phyloP scores from a whole-genome alignment of 2,797 vertebrate species.

The Galagoides demidoff region DNA sequence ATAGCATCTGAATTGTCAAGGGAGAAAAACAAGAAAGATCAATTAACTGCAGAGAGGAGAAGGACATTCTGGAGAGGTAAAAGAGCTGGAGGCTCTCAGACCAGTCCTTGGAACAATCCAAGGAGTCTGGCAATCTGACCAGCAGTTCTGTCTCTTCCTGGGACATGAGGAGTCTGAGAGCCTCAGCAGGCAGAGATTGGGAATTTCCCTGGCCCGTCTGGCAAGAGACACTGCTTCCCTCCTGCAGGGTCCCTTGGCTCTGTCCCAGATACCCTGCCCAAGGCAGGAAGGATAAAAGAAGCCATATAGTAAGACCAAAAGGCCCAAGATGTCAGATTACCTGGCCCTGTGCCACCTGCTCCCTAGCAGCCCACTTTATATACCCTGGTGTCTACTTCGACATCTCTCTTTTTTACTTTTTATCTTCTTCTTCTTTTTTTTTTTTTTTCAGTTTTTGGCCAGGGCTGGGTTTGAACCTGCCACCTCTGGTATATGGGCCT shows the following conservation, averaged over 20 bases:
- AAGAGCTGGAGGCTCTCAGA: neutral
- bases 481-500: too few species aligned
- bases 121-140: conserved; percentile 5
- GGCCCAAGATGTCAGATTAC: neutral
- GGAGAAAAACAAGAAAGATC: conserved; percentile 77
- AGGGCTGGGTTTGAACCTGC: too few species aligned
- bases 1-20: conserved; percentile 73
- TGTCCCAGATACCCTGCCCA: neutral
- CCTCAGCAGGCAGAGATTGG: neutral
- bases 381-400: neutral
- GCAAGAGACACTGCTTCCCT: neutral
- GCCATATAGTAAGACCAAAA: neutral
- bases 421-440: neutral
- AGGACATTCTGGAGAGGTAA: conserved; percentile 26
- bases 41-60: conserved; percentile 73
- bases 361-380: neutral
- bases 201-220: neutral
- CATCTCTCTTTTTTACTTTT: neutral
- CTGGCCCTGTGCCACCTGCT: neutral
- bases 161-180: neutral
- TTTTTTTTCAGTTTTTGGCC: too few species aligned
- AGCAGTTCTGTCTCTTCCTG: neutral
- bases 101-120: rapidly evolving
- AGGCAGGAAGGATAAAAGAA: neutral
- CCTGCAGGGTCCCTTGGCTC: neutral